These are phyloP conservation scores for Struthio camelus DNA, from an alignment of 2,113 vertebrate species.

Conservation along the genomic window DNA sequence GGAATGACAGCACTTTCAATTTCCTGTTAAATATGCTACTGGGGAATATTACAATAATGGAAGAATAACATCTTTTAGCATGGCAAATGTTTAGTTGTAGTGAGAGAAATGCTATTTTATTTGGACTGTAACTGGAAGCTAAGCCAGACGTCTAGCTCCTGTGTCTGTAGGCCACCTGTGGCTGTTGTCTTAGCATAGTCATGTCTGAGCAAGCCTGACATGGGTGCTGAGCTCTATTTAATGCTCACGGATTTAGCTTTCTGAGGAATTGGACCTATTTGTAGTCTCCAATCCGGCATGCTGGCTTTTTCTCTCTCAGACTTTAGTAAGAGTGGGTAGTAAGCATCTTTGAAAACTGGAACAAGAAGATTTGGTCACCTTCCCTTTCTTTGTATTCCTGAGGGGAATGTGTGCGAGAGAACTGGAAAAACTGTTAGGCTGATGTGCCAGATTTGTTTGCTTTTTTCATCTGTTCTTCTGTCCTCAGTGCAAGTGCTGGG, in stretches of 20 bases:
- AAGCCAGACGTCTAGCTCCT: not conserved
- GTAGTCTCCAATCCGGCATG: not conserved
- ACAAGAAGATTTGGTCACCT: not conserved
- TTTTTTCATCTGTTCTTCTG: not conserved
- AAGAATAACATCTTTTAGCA: not conserved
- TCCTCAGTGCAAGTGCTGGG: not conserved
- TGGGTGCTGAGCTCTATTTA: conserved; percentile 25
- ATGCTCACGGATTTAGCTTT: not conserved
- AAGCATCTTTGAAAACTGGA: not conserved
- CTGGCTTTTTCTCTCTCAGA: not conserved
- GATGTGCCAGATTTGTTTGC: not conserved
- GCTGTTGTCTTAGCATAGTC: not conserved
- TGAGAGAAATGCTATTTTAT: not conserved
- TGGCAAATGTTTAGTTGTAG: not conserved
- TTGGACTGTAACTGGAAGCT: not conserved
- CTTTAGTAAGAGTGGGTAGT: not conserved
- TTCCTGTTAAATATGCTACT: not conserved
- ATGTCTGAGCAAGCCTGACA: not conserved
- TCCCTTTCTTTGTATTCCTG: not conserved
- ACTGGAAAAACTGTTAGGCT: not conserved
- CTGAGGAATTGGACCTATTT: not conserved
- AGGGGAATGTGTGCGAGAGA: not conserved
- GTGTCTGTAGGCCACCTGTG: not conserved
- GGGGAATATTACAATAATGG: not conserved
- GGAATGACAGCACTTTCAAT: not conserved